Evolutionary conservation across 2,888 invertebrate genomes (phyloP).

Genomic region (Sarcophaga caerulescens): DNA sequence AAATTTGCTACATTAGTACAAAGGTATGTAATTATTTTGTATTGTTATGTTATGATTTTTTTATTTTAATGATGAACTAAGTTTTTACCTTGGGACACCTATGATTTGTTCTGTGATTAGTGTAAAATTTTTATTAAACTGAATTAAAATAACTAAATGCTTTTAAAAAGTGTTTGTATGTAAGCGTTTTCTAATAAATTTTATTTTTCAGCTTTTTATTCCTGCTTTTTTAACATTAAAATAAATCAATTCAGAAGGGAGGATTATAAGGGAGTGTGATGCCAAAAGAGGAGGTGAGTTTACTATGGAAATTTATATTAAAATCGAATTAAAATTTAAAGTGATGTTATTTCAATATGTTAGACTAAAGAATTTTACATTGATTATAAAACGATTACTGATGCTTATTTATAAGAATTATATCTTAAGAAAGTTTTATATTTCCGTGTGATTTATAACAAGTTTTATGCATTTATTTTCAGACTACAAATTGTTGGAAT

Average conservation of each 20-base stretch:
- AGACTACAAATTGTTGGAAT: conserved; percentile 24
- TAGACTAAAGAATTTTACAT: conserved; percentile 69
- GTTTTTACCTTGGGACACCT: conserved; percentile 79
- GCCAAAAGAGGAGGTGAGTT: no score
- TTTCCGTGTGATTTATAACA: neutral
- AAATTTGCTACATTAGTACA: conserved; percentile 75
- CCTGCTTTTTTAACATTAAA: no score
- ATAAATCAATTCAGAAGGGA: no score
- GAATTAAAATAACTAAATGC: conserved; percentile 1
- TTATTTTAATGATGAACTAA: conserved; percentile 61
- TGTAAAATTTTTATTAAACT: conserved; percentile 67
- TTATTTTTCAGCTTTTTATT: neutral
- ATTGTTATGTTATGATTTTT: neutral
- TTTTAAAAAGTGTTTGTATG: neutral
- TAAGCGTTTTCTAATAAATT: neutral
- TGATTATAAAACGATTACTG: conserved; percentile 61
- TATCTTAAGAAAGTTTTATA: neutral
- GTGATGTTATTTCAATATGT: conserved; percentile 70
- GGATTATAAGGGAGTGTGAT: no score
- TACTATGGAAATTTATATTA: no score
- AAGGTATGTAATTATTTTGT: conserved; percentile 26
- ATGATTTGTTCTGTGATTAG: conserved; percentile 75
- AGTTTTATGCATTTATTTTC: conserved; percentile 8
- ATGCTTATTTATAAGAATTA: neutral
- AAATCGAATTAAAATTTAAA: conserved; percentile 27